Percentiles rank a stretch among this genome's conserved stretches.
These are phyloP conservation scores for Trematocara marginatum DNA, from an alignment of 2,113 vertebrate genomes.

Conservation along the genomic window DNA sequence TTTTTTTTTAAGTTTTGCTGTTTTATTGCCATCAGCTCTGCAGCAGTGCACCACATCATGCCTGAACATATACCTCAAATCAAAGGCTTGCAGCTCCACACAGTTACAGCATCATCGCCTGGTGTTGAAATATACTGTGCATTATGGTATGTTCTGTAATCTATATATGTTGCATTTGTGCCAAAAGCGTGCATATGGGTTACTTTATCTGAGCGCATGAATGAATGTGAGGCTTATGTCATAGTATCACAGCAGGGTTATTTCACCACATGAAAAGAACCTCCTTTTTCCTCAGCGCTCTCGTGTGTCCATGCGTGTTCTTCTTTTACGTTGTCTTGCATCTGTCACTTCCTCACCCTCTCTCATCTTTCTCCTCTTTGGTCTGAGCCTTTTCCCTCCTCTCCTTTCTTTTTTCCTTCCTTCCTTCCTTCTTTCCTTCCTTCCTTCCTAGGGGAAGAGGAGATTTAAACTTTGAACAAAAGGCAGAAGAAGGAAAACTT, in stretches of 20 bases:
- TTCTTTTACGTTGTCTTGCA: neutral
- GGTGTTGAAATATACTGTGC: neutral
- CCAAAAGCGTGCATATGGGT: constrained; percentile 34
- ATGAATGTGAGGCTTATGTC: neutral
- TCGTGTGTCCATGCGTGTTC: neutral
- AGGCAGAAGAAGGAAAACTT: constrained; percentile 43
- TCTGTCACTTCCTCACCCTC: neutral
- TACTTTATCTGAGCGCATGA: neutral
- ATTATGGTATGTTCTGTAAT: neutral
- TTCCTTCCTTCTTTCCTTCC: neutral
- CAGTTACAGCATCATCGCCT: neutral
- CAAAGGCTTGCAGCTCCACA: constrained; percentile 15
- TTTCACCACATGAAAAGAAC: constrained; percentile 46
- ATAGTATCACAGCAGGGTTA: constrained; percentile 27
- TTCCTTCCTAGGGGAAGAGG: constrained; percentile 23
- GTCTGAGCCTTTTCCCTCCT: neutral
- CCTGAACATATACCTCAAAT: neutral
- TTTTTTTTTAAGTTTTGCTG: neutral
- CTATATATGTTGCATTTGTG: neutral
- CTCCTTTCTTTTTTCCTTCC: neutral
- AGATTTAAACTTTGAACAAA: constrained; percentile 58
- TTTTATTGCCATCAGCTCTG: neutral
- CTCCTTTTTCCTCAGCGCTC: neutral
- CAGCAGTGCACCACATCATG: neutral
- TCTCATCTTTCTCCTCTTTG: constrained; percentile 24